Evolutionary conservation across 2,888 invertebrate genomes (phyloP), one percentile per base, ranked within the genome.

Genomic region (Molorchus minor): DNA sequence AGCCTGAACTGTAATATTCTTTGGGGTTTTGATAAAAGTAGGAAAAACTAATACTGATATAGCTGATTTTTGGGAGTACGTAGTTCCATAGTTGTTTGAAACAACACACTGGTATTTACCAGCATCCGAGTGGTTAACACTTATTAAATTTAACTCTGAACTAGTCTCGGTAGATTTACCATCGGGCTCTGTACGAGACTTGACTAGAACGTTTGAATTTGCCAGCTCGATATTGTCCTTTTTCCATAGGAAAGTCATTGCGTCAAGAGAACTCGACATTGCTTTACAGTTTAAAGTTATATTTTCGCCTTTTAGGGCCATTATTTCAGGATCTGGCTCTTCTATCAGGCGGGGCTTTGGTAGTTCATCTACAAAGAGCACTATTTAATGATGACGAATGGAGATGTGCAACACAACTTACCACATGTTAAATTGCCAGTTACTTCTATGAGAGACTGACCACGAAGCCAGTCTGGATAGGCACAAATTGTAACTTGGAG

Each of bases 31-130:
- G 19, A 87, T 85, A 79, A 97, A 96, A 16, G 87, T 86, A 0
- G 97, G 96, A 81, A 90, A 94, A 62, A 94, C 91, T 64, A 93
- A 88, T 69, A 97, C 95, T 51, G 90, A 91, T 56, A 97, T 88
- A 76, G 88, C 89, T 8, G 94, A 92, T 78, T 92, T 93, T 54
- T 87, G 84, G 0, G 96, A 96, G 79, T 95, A 96, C 2, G 92
- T 92, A 4, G 92, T 90, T 3, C 96, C 97, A 82, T 91, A 95
- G 65, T 86, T 87, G 78, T 97, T 97, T 12, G 90, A 88, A 7
- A 94, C 93, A 64, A 95, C 88, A 82, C 98, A 98, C 79, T 98
- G 96, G 80, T 97, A 98, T 78, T 87, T 88, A 0, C 96, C 97
- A 60, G 91, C 91, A 79, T 94, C 90, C 36, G 86, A 84, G 80